Base-by-base conservation (phyloP, 2,113 vertebrate species). In the Urocynchramus pylzowi region DNA sequence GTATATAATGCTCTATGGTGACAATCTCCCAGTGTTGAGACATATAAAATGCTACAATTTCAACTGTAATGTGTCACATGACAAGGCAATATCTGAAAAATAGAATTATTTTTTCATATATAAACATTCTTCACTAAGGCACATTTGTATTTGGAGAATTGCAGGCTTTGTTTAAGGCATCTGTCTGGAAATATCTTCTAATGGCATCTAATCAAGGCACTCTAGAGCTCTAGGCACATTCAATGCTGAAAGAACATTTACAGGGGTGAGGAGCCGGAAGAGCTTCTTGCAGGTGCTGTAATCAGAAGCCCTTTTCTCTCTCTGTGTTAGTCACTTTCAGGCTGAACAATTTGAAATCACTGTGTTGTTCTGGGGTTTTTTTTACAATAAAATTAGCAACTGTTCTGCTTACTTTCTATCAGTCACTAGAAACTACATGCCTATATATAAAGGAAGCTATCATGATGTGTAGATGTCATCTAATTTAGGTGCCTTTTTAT, bases 401-500 rank as follows among this genome's bases (percentile, higher is more conserved):
- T 60, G 59, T 41, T 89, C 20, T 89, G 61, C 35, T 86, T 84
- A 28, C 57, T 87, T 88, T 68, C 17, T 49, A 13, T 52, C 33
- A 15, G 41, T 49, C 41, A 35, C 54, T 74, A 28, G 63, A 81
- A 74, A 31, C 49, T 69, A 27, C 49, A 44, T 39, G 64, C 26
- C 20, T 80, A 41, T 87, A 16, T 37, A 35, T 64, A 64, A 86
- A 93, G 33, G n/a, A 89, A 85, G 27, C 4, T 76, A 47, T 56
- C 16, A 11, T 1, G 2, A 73, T 49, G 49, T 44, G 45, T 80
- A 60, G 84, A 59, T 76, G 64, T 71, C 50, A 47, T 53, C 65
- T 90, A 89, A 90, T 96, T 86, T 88, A 23, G 20, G 42, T 94
- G 73, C 49, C 45, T 54, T 80, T 94, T 86, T 84, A 92, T 89